Conservation (phyloP, 2,797 vertebrate species). For the Syngnathus rostellatus region DNA sequence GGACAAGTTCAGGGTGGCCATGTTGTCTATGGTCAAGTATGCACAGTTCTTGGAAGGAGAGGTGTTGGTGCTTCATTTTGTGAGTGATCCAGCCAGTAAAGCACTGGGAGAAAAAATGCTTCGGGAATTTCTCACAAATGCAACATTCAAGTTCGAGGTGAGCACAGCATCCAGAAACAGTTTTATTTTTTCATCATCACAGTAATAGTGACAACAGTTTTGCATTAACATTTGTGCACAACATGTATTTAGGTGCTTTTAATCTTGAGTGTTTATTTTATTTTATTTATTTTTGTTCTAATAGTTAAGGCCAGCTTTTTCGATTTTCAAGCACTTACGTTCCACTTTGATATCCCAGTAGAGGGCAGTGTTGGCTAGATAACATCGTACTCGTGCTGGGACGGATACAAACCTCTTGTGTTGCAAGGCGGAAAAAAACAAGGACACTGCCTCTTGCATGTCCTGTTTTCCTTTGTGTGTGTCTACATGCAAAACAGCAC, state of each 20-base stretch:
- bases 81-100: constrained; percentile 79
- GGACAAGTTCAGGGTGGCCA: constrained; percentile 78
- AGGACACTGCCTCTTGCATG: constrained; percentile 20
- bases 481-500: too few species aligned
- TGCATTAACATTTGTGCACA: too few species aligned
- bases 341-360: constrained; percentile 31
- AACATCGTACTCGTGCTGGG: too few species aligned
- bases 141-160: constrained; percentile 83
- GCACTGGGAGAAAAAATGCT: constrained; percentile 73
- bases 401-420: neutral
- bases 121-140: constrained; percentile 71
- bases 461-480: constrained; percentile 16
- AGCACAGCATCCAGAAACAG: constrained; percentile 9
- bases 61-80: constrained; percentile 82
- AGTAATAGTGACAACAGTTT: too few species aligned
- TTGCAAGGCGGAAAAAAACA: constrained; percentile 18
- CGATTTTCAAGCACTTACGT: neutral
- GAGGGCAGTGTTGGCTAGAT: constrained; percentile 56
- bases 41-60: constrained; percentile 74
- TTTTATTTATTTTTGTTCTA: neutral
- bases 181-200: too few species aligned
- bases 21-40: constrained; percentile 80
- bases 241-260: too few species aligned
- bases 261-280: too few species aligned
- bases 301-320: neutral